phyloP scores from a whole-genome alignment of 1,140 invertebrate species.

The Euura lappo region DNA sequence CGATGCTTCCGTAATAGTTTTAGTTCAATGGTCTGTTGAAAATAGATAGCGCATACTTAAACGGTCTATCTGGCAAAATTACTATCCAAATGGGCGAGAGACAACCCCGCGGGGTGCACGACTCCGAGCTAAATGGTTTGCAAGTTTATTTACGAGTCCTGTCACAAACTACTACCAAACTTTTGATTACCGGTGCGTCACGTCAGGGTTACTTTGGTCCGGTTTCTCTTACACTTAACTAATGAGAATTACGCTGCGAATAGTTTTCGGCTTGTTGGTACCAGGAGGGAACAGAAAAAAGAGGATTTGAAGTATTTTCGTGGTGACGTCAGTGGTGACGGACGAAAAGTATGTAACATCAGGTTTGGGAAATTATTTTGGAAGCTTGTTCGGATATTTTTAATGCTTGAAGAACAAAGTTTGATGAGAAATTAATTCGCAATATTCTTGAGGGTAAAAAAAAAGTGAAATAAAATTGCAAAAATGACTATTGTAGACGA shows the following conservation, averaged over 20 bases:
- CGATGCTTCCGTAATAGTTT: background rate
- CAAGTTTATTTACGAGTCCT: background rate
- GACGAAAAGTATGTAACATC: too few relatives aligned
- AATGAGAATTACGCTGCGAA: background rate
- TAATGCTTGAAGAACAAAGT: too few relatives aligned
- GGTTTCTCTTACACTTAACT: background rate
- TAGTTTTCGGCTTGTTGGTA: background rate
- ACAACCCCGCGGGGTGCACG: background rate
- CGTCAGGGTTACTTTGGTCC: background rate
- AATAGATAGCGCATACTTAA: slow-evolving; percentile 7
- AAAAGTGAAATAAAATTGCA: too few relatives aligned
- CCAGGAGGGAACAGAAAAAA: too few relatives aligned
- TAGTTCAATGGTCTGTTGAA: background rate
- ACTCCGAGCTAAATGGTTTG: background rate
- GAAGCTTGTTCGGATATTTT: too few relatives aligned
- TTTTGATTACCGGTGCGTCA: background rate
- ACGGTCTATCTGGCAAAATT: background rate
- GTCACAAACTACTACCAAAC: background rate
- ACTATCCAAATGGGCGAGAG: background rate
- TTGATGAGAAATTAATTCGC: too few relatives aligned
- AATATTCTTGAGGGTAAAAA: too few relatives aligned
- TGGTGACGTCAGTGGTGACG: too few relatives aligned
- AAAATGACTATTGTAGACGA: too few relatives aligned
- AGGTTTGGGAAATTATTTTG: too few relatives aligned
- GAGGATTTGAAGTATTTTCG: too few relatives aligned